Base-by-base conservation (phyloP, 2,797 vertebrate species). In the Hylomyscus alleni region DNA sequence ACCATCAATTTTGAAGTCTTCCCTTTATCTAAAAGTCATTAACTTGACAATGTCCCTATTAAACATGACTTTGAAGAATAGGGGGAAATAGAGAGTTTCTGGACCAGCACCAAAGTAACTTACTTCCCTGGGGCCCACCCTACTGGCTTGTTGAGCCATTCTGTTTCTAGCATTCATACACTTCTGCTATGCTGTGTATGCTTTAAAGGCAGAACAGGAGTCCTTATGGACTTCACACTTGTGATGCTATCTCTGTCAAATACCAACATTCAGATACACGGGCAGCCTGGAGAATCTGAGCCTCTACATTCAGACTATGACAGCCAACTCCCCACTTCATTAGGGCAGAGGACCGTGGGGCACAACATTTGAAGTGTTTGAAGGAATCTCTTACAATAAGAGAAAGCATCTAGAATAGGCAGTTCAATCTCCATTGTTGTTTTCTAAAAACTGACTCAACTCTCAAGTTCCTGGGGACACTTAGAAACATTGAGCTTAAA, bases 401-500 rank as follows among this genome's bases (percentile, higher is more conserved):
- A 91, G 44, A 73, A 93, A 89, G 52, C 22, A 91, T 22, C 22
- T 47, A 37, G 20, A 73, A 11, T 8, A 2, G 58, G 1, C 20
- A 80, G 84, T 7, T 88, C 54, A 77, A 8, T 50, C 54, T 91
- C 72, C 29, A 62, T 56, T 94, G 84, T 90, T 91, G 22, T 58
- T 84, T 47, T 75, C 37, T 89, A 24, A 72, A 78, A 78, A 62
- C 11, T 58, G 77, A 94, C 26, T 19, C 31, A 34, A 93, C 17
- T 31, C 31, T 81, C 24, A 58, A 54, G 37, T 50, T 85, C 50
- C 65, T 87, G 77, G n/a, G 19, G 88, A 81, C 17, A 87, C 76
- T 76, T 89, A n/a, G 90, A 97, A 89, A 90, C 94, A 22, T 15
- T 94, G 56, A 93, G 9, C 67, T 60, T 22, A 22, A 31, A 73